Percentiles rank a stretch among this genome's conserved stretches.
Conservation (phyloP, 2,888 invertebrate species). For the Epirrita christyi region DNA sequence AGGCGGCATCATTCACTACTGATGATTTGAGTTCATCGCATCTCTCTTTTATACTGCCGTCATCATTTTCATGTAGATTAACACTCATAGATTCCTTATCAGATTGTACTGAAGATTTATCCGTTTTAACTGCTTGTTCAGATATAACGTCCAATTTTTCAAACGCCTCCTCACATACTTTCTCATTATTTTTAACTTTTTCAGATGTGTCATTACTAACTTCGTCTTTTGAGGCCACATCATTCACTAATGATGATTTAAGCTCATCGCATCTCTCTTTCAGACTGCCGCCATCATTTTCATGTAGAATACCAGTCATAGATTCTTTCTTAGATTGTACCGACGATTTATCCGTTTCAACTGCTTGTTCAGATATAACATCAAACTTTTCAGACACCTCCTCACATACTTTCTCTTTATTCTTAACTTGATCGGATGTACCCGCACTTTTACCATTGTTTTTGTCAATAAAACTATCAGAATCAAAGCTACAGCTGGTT, state of each 20-base stretch:
- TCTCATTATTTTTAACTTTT: background rate
- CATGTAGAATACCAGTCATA: background rate
- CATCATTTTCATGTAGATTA: background rate
- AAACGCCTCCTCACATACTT: background rate
- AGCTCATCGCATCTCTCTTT: background rate
- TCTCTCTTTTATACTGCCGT: background rate
- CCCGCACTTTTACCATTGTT: constrained; percentile 7
- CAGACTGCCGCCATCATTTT: background rate
- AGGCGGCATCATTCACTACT: background rate
- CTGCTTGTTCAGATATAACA: background rate
- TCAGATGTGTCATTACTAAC: background rate
- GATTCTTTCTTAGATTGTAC: background rate
- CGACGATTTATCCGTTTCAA: background rate
- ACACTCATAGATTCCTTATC: background rate
- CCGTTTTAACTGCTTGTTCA: background rate
- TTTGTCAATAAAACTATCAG: constrained; percentile 5
- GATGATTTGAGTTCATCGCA: background rate
- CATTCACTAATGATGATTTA: background rate
- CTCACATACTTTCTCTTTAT: background rate
- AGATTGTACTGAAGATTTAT: background rate
- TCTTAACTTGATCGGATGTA: background rate
- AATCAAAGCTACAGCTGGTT: constrained; percentile 6
- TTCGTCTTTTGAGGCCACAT: background rate
- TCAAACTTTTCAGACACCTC: background rate
- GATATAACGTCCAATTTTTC: background rate